phyloP scores from a whole-genome alignment of 2,888 invertebrate genomes.

The Drosophila austrosaltans region DNA sequence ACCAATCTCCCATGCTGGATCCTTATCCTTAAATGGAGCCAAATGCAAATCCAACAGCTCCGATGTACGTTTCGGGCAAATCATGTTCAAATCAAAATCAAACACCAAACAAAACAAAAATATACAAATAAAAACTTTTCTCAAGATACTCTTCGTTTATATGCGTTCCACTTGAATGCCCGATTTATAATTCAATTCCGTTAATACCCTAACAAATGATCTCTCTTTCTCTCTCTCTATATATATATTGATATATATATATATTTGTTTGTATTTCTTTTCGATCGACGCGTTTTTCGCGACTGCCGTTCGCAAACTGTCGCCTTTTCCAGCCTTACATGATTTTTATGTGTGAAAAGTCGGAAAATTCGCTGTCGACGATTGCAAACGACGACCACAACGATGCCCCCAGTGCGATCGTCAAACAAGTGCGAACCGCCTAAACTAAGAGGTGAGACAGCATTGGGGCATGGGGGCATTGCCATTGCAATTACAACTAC shows the following conservation, averaged over 20 bases:
- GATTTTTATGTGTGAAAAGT: conserved; percentile 81
- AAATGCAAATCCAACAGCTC: conserved; percentile 79
- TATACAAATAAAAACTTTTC: neutral
- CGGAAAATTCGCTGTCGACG: conserved; percentile 55
- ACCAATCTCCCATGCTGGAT: conserved; percentile 86
- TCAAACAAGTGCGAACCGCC: conserved; percentile 39
- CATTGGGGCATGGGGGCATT: neutral
- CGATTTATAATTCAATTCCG: neutral
- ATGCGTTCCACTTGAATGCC: too few species aligned
- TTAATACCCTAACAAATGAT: conserved; percentile 12
- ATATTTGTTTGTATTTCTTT: conserved; percentile 20
- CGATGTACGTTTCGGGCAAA: conserved; percentile 81
- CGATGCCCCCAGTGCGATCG: conserved; percentile 21
- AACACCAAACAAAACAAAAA: conserved; percentile 13
- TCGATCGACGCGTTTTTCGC: conserved; percentile 63
- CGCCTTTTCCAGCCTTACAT: conserved; percentile 81
- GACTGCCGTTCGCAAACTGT: conserved; percentile 81
- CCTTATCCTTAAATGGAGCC: conserved; percentile 80
- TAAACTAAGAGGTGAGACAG: neutral
- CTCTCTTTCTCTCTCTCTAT: conserved; percentile 1
- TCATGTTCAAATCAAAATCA: conserved; percentile 64
- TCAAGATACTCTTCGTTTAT: too few species aligned
- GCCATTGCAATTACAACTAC: conserved; percentile 14
- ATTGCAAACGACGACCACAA: conserved; percentile 23
- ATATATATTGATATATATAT: neutral